A percentile compares a stretch with the other conserved stretches of the same genome.
Conservation (phyloP, 2,797 vertebrate species). For the Sarcoramphus papa region DNA sequence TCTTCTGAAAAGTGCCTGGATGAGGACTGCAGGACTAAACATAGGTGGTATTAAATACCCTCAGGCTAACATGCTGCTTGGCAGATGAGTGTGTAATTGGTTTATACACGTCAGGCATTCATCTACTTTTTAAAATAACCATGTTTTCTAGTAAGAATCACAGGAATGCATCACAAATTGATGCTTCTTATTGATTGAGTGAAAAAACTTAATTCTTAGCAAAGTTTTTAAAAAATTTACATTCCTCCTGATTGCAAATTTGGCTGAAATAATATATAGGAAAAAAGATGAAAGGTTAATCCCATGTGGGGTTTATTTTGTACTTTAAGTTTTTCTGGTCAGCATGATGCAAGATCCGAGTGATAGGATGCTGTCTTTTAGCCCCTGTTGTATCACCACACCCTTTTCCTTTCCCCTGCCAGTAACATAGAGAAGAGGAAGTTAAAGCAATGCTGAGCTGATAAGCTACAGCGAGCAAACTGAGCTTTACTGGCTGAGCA, state of each 20-base stretch:
- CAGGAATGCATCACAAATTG: neutral
- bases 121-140: neutral
- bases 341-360: neutral
- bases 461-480: neutral
- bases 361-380: neutral
- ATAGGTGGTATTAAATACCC: neutral
- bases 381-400: neutral
- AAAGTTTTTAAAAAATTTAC: neutral
- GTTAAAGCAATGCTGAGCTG: neutral
- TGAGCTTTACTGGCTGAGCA: neutral
- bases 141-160: neutral
- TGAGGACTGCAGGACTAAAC: neutral
- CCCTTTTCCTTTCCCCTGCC: neutral
- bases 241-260: neutral
- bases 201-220: neutral
- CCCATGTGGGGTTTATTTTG: neutral
- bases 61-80: neutral
- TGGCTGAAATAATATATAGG: neutral
- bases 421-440: neutral
- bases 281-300: neutral
- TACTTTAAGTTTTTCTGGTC: neutral
- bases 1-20: neutral
- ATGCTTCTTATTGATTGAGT: neutral
- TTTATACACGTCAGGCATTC: neutral
- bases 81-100: neutral